These are phyloP conservation scores for Marcusenius ussheri DNA, from an alignment of 2,113 vertebrate species.

Conservation along the genomic window DNA sequence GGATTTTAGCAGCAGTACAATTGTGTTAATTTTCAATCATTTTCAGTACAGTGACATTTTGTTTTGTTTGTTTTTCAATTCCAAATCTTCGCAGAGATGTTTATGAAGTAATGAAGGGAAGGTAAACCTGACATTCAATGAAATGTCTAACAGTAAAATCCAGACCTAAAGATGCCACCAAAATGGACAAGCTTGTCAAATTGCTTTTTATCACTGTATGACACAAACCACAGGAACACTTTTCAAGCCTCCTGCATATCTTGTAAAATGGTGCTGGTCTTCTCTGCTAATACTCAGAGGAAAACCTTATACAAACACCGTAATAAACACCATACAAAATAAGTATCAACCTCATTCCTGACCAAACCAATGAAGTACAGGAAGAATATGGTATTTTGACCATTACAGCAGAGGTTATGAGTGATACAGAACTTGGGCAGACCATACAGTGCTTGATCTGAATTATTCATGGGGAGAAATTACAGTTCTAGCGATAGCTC, in stretches of 20 bases:
- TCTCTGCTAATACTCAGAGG: background rate
- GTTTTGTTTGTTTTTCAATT: background rate
- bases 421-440: conserved; percentile 58
- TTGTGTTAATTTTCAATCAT: background rate
- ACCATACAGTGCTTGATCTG: conserved; percentile 51
- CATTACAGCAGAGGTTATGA: conserved; percentile 54
- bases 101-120: background rate
- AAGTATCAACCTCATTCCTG: conserved; percentile 38
- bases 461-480: conserved; percentile 60
- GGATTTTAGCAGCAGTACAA: background rate
- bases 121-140: background rate
- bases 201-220: background rate
- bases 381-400: conserved; percentile 47
- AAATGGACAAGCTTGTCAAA: background rate
- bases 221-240: background rate
- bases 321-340: conserved; percentile 32
- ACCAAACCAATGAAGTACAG: conserved; percentile 44
- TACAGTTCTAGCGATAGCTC: conserved; percentile 36
- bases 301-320: conserved; percentile 1
- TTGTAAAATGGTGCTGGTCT: background rate
- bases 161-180: background rate
- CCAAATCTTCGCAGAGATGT: background rate
- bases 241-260: background rate
- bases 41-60: background rate
- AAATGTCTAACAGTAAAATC: background rate